These are phyloP conservation scores for Phrixothrix hirtus DNA, from an alignment of 2,888 invertebrate species.

Conservation along the genomic window DNA sequence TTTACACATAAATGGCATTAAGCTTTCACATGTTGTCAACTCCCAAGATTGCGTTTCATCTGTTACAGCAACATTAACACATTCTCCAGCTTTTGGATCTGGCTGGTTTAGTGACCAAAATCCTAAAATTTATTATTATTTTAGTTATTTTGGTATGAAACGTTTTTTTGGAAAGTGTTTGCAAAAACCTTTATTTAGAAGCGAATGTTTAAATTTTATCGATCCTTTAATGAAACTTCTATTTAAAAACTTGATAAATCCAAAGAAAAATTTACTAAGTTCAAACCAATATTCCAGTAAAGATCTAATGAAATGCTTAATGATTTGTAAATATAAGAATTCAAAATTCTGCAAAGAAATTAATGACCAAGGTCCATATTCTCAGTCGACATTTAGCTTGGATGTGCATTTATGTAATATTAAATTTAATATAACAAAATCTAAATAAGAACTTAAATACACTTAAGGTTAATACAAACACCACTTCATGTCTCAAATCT, in stretches of 20 bases:
- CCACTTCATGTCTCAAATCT: too few species aligned
- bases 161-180: neutral
- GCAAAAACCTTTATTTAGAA: neutral
- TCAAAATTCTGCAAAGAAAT: too few species aligned
- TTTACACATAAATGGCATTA: slow-evolving; percentile 93
- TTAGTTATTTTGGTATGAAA: neutral
- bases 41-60: slow-evolving; percentile 88
- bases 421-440: too few species aligned
- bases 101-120: slow-evolving; percentile 94
- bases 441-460: too few species aligned
- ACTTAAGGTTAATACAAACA: too few species aligned
- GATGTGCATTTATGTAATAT: too few species aligned
- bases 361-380: too few species aligned
- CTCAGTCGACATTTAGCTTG: too few species aligned
- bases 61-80: slow-evolving; percentile 77
- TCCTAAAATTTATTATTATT: slow-evolving; percentile 54
- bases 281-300: too few species aligned
- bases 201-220: neutral
- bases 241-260: neutral
- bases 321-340: too few species aligned
- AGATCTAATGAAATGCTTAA: too few species aligned
- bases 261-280: too few species aligned
- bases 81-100: slow-evolving; percentile 84
- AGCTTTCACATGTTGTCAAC: slow-evolving; percentile 89
- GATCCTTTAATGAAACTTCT: neutral